Evolutionary conservation across 2,113 vertebrate species (phyloP), one percentile per base, ranked within the genome.

Genomic region (Heterocephalus glaber): DNA sequence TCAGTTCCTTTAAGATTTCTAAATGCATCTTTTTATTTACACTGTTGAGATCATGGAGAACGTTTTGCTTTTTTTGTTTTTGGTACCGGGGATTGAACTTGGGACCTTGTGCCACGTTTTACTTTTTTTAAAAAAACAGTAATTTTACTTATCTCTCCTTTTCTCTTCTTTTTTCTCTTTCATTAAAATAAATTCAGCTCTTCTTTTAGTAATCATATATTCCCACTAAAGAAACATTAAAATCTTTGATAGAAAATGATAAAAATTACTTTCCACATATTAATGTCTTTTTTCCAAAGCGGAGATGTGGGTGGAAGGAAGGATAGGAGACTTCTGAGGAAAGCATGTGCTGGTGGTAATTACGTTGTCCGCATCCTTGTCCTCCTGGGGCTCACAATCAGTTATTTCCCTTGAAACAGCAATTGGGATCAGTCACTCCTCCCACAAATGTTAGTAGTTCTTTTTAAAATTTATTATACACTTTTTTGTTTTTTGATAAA

Each of bases 171-270:
- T 98, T 3, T 41, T 83, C 1, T 95, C 97, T 97, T 49, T 97
- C 92, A 99, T 98, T 96, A 86, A 98, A 96, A 99, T n/a, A 92
- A 99, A 98, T 97, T 99, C 99, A 97, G 98, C 98, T 91, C 99
- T 99, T 98, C 99, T 99, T 97, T 97, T 99, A 79, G 97, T 96
- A 96, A 99, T 98, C 70, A 85, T 97, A 60, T 98, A 98, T 47
- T 98, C 98, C 99, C 99, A 96, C 97, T 95, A 94, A 74, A 90
- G 72, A 97, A 98, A 88, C 30, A 70, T 81, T 92, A n/a, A 68
- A 84, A 68, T 1, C 65, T 60, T 80, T 56, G 83, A 86, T 44
- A 52, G n/a, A 35, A 65, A 90, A 56, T 49, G 30, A 66, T 66
- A 38, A 94, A 79, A 81, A 81, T 94, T 58, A 38, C 35, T 72